Evolutionary conservation across 2,888 invertebrate genomes (phyloP), one percentile per base, ranked within the genome.

Genomic region (Drosophila falleni): DNA sequence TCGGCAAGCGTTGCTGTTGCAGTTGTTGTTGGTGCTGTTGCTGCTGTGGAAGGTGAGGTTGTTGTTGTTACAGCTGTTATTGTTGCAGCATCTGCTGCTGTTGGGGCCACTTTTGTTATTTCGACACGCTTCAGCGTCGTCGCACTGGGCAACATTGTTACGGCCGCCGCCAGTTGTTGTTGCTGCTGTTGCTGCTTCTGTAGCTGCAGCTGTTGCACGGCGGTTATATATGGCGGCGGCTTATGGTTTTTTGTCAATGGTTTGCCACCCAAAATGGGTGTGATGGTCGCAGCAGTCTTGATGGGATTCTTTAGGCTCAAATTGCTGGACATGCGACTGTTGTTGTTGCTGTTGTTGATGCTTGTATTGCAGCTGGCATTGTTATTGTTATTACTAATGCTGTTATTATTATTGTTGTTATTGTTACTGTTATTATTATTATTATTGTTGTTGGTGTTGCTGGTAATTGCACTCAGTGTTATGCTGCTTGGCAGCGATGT

Each of bases 101-200:
- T 68, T 11, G 74, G 69, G 56, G 58, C 67, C 67, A 65, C 62
- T 73, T 83, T 89, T 39, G 78, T 89, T 26, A 89, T 88, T 60
- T 90, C 87, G 23, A 91, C 90, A 51, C 90, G 80, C 74, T 91
- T 91, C 16, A 91, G 75, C 16, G 91, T 91, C 26, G 91, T 91
- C 67, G 91, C 89, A 80, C 94, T 76, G 92, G 92, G 78, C 93
- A 94, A 51, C 93, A 93, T 72, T 92, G 93, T 68, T 92, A 93
- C 74, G 92, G 87, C 74, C 81, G 89, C 79, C 81, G 90, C 90
- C 75, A 90, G 87, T 83, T 89, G 88, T 78, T 90, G 90, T 72
- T 90, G 90, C 74, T 87, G 81, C 56, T 81, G 42, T 39, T 90
- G 88, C 63, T 90, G 90, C 71, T 90, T 91, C 64, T 91, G 90